Percentiles rank a stretch among this genome's conserved stretches.
Evolutionary conservation across 2,888 invertebrate species (phyloP).

Genomic region (Belgica antarctica): DNA sequence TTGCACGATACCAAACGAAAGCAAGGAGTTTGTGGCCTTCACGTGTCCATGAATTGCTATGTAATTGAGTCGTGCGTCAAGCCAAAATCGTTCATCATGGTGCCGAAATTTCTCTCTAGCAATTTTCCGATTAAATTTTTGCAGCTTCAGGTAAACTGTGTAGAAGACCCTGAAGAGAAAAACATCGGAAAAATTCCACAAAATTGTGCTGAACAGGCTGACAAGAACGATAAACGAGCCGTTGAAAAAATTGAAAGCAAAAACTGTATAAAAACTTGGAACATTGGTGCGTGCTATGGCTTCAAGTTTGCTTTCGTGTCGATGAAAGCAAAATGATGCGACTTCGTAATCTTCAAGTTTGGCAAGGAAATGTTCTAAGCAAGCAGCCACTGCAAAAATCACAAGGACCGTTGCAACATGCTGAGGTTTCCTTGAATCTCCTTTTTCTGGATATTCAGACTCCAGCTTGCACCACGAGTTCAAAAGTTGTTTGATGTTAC

Average conservation of each 20-base stretch:
- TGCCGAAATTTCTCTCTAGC: background rate
- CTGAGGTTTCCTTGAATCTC: background rate
- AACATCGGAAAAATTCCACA: constrained; percentile 28
- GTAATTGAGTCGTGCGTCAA: constrained; percentile 24
- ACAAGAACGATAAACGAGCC: constrained; percentile 14
- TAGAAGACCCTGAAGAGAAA: constrained; percentile 10
- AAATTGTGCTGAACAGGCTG: constrained; percentile 20
- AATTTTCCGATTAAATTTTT: constrained; percentile 16
- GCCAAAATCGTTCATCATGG: constrained; percentile 6
- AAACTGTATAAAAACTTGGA: constrained; percentile 28
- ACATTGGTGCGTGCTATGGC: constrained; percentile 15
- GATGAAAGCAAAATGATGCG: constrained; percentile 11
- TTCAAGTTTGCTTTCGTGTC: background rate
- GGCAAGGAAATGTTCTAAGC: constrained; percentile 16
- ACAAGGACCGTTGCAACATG: background rate
- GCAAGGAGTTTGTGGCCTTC: constrained; percentile 9
- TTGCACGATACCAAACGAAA: constrained; percentile 5
- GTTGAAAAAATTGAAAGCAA: background rate
- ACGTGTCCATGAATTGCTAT: background rate
- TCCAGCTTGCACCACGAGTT: constrained; percentile 3
- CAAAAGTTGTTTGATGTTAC: background rate
- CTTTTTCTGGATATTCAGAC: background rate
- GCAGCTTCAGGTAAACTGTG: background rate
- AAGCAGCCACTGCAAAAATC: background rate
- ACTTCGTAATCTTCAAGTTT: constrained; percentile 13